phyloP scores from a whole-genome alignment of 2,113 vertebrate species.

The Echinops telfairi region DNA sequence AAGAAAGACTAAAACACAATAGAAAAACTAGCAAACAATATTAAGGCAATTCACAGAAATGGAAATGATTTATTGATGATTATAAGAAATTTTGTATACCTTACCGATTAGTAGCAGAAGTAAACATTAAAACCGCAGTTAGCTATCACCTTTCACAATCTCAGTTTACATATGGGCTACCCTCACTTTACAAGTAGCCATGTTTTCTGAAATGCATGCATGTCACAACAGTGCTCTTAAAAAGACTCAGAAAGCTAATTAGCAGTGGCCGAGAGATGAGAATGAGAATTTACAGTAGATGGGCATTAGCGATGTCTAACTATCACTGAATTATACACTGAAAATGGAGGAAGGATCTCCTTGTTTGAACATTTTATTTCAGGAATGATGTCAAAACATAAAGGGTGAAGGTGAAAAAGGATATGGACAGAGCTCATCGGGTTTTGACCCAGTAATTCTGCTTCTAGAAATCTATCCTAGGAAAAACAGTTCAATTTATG shows the following conservation, averaged over 20 bases:
- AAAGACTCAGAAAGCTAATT: constrained; percentile 29
- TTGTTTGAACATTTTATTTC: no score
- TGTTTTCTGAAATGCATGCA: background rate
- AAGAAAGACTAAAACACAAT: background rate
- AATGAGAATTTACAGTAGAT: background rate
- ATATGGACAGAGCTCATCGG: background rate
- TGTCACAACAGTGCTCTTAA: no score
- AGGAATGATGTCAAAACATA: no score
- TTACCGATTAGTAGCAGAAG: background rate
- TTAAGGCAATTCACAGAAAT: constrained; percentile 6
- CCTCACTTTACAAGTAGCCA: background rate
- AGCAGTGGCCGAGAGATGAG: background rate
- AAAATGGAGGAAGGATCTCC: background rate
- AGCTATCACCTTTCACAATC: background rate
- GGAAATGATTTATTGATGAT: background rate
- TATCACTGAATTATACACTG: constrained; percentile 15
- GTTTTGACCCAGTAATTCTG: background rate
- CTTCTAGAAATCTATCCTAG: background rate
- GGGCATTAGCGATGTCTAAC: background rate
- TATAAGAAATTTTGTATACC: background rate
- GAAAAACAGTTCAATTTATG: constrained; percentile 8
- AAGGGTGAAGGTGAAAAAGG: background rate
- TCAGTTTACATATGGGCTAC: background rate
- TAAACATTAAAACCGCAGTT: background rate
- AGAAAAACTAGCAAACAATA: constrained; percentile 1